Evolutionary conservation across 2,888 invertebrate species (phyloP).

Genomic region (Tipula lateralis): DNA sequence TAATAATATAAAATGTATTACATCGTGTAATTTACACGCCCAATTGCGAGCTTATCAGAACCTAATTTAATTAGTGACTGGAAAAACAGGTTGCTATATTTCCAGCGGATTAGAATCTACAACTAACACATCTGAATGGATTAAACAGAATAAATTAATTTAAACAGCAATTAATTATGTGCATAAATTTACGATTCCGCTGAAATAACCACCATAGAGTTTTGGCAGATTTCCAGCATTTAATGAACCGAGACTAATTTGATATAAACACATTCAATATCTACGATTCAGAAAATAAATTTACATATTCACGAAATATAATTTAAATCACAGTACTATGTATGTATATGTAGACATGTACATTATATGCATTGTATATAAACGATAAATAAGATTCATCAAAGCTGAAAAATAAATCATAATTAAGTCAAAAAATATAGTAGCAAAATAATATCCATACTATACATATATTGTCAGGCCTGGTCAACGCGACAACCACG

Average conservation of each 20-base stretch:
- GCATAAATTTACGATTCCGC: background rate
- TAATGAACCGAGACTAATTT: background rate
- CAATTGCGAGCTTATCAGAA: too few species aligned
- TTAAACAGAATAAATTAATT: background rate
- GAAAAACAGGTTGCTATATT: too few species aligned
- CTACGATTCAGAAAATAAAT: background rate
- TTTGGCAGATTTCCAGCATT: background rate
- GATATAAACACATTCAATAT: background rate
- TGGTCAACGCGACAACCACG: too few species aligned
- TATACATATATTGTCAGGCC: background rate
- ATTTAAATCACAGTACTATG: background rate
- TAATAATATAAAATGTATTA: too few species aligned
- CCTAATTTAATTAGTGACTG: too few species aligned
- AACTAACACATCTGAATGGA: background rate
- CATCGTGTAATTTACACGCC: too few species aligned
- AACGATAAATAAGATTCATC: background rate
- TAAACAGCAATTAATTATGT: too few species aligned
- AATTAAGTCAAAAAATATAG: constrained; percentile 20
- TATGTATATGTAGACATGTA: background rate
- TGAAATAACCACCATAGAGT: background rate
- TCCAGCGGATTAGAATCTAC: too few species aligned
- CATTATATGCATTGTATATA: background rate
- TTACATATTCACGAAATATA: constrained; percentile 19
- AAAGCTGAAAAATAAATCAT: constrained; percentile 24
- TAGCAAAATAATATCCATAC: background rate